Evolutionary conservation across 2,113 vertebrate genomes (phyloP).

Genomic region (Scytalopus superciliaris): DNA sequence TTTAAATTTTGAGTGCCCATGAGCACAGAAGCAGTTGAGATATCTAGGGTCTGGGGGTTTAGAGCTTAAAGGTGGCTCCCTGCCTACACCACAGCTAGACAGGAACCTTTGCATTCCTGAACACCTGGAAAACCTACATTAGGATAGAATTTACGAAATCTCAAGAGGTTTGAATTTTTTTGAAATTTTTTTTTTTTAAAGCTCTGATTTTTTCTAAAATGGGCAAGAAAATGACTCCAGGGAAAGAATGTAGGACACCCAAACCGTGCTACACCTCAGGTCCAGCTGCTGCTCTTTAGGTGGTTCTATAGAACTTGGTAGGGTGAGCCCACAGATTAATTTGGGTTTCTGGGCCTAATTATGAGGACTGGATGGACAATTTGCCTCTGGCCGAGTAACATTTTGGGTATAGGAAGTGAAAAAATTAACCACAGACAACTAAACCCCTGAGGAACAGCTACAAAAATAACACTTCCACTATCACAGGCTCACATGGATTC

Average conservation of each 20-base stretch:
- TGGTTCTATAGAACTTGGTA: not conserved
- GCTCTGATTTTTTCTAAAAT: not conserved
- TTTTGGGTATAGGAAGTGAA: not conserved
- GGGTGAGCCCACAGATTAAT: not conserved
- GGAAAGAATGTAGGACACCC: not conserved
- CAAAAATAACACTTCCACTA: not conserved
- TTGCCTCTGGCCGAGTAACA: not conserved
- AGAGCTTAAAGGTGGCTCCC: too few relatives aligned
- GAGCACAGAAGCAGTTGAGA: not conserved
- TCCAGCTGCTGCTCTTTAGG: not conserved
- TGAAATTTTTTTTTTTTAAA: not conserved
- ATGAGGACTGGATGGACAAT: not conserved
- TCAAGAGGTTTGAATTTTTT: not conserved
- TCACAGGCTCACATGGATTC: accelerated
- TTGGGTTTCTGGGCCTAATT: not conserved
- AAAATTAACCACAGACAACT: not conserved
- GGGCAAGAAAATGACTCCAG: not conserved
- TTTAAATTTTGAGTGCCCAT: not conserved
- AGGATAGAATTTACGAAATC: not conserved
- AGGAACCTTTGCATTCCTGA: not conserved
- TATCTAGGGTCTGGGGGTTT: not conserved
- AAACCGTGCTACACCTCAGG: not conserved
- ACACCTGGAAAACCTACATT: not conserved
- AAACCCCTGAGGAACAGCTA: not conserved
- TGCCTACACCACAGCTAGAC: not conserved